A percentile compares a stretch with the other conserved stretches of the same genome.
Conservation (phyloP, 2,888 invertebrate genomes). For the Cryptops parisi region DNA sequence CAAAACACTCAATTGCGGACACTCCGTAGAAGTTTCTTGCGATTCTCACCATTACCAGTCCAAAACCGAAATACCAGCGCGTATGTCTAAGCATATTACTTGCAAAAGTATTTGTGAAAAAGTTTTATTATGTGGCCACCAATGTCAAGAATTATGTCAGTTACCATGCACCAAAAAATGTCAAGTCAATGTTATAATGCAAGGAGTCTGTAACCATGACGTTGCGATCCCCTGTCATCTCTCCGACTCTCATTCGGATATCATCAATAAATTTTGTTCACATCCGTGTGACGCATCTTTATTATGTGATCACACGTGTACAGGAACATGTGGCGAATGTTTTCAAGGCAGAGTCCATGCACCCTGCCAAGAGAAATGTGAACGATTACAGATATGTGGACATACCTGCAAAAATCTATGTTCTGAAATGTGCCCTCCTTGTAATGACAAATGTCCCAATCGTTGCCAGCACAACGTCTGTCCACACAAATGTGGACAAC, state of each 20-base stretch:
- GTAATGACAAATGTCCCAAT: slow-evolving; percentile 27
- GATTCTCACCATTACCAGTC: too few relatives aligned
- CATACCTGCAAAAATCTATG: slow-evolving; percentile 31
- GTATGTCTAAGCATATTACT: too few relatives aligned
- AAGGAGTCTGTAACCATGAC: slow-evolving; percentile 19
- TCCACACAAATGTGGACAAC: slow-evolving; percentile 24
- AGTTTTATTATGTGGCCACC: slow-evolving; percentile 25
- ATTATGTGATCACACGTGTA: slow-evolving; percentile 26
- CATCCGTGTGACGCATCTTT: slow-evolving; percentile 22
- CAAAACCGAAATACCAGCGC: slow-evolving; percentile 20
- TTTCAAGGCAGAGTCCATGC: slow-evolving; percentile 29
- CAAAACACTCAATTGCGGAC: slow-evolving; percentile 25
- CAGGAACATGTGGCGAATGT: slow-evolving; percentile 30
- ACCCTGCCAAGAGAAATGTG: slow-evolving; percentile 27
- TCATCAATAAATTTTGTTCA: slow-evolving; percentile 18
- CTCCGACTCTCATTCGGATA: background rate
- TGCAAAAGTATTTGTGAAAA: slow-evolving; percentile 26
- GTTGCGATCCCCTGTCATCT: slow-evolving; percentile 6
- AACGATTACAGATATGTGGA: slow-evolving; percentile 28
- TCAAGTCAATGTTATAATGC: slow-evolving; percentile 7
- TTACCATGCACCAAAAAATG: slow-evolving; percentile 18
- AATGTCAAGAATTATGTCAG: slow-evolving; percentile 14
- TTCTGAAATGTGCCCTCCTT: slow-evolving; percentile 29
- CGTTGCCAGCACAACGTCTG: slow-evolving; percentile 28
- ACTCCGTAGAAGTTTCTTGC: too few relatives aligned